Evolutionary conservation across 2,113 vertebrate genomes (phyloP), one percentile per base, ranked within the genome.

Genomic region (Neodontobutis hainanensis): DNA sequence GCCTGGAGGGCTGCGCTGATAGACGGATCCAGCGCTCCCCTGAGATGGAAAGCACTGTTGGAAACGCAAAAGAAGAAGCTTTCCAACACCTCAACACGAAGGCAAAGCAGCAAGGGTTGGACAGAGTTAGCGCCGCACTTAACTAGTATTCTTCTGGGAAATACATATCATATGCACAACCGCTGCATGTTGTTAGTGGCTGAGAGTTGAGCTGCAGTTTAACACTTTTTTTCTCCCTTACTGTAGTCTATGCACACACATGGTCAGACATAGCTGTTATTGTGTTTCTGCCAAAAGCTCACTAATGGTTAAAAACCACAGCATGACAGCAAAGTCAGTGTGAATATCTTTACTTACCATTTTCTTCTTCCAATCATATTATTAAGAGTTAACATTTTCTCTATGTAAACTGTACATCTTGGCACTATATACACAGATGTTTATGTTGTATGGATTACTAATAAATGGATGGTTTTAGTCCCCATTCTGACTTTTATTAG

Each of bases 1-100:
- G 65, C 75, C 82, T 48, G 69, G 50, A 80, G 84, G 69, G 49
- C 61, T 70, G 70, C 56, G 52, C 75, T 75, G 88, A 77, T 62
- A 73, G 68, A 77, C 61, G 36, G 71, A 76, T 75, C 65, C 70
- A 75, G 56, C 70, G 3, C 34, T 77, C 76, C 68, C 65, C 52
- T 12, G 84, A 81, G 71, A 84, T 69, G 68, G 51, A 50, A 40
- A 69, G 58, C 67, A 67, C 61, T 27, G 4, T 15, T 59, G 53
- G 64, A 43, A 60, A 67, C 52, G 14, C 66, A 70, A 49, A 79
- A 79, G 61, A 58, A 57, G 67, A 84, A 64, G 61, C 61, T 67
- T 80, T 59, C 66, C 64, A 52, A 61, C 56, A 81, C 57, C 73
- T 64, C 68, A 69, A 66, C 61, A 71, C 73, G 77, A 82, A 77